Evolutionary conservation across 2,113 vertebrate genomes (phyloP).

Genomic region (Gambusia holbrooki): DNA sequence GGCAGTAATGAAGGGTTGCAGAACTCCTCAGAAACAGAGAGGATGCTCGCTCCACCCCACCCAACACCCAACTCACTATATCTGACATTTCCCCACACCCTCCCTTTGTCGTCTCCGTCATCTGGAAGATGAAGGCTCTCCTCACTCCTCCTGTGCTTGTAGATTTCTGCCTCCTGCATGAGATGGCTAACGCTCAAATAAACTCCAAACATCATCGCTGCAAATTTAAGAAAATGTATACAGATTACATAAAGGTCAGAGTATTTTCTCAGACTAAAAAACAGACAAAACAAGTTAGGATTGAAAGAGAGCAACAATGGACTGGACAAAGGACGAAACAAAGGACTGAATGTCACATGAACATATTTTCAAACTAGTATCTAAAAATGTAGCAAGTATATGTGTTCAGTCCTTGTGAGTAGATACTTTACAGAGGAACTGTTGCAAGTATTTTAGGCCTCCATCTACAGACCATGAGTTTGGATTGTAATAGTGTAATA

Average conservation of each 20-base stretch:
- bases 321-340: not conserved
- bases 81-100: constrained; percentile 39
- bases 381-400: too few relatives aligned
- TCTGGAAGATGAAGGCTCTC: constrained; percentile 34
- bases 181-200: not conserved
- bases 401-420: not conserved
- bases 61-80: constrained; percentile 1
- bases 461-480: not conserved
- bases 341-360: not conserved
- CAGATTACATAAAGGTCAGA: constrained; percentile 1
- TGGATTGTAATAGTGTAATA: too few relatives aligned
- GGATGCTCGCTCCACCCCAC: constrained; percentile 33
- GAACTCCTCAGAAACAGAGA: constrained; percentile 48
- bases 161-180: not conserved
- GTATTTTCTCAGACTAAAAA: not conserved
- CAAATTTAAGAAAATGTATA: not conserved
- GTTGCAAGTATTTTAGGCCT: not conserved
- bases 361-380: too few relatives aligned
- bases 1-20: constrained; percentile 40
- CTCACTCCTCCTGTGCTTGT: constrained; percentile 1
- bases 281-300: not conserved
- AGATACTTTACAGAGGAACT: not conserved
- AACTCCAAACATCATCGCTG: not conserved
- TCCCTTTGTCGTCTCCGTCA: constrained; percentile 59
- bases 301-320: not conserved